Base-by-base conservation (phyloP, 2,888 invertebrate genomes). In the Dryococelus australis region DNA sequence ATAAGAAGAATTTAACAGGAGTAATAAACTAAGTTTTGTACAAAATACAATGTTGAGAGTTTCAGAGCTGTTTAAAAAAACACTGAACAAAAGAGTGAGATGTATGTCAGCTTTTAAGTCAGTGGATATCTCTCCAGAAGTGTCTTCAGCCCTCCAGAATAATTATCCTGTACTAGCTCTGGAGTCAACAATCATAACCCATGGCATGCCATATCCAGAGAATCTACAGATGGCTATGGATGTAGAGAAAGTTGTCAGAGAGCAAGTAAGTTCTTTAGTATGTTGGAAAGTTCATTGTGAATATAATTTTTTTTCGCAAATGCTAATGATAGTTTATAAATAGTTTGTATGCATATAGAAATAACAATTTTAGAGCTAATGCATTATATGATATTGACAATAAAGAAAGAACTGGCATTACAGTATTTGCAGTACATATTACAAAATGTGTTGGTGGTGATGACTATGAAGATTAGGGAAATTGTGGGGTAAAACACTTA, bases 141-240 rank as follows among this genome's bases (percentile, higher is more conserved):
- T 98, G 86, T 91, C 91, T 87, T 91, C 93, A 86, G 97, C 97
- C 12, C 92, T 97, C 89, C 92, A 93, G 86, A 92, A 93, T 85
- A 93, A 93, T 47, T 93, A 94, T 89, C 97, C 99, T 13, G 94
- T 99, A 88, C 98, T 99, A 27, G 99, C 99, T 2, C 93, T 99
- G 90, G 99, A 99, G 94, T 98, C 99, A 12, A 98, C 99, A 0
- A 98, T 99, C 89, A 97, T 99, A 88, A 99, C 99, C 0, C 99
- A 99, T 93, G 99, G 99, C 81, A 98, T 99, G 97, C 99, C 99
- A 0, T 97, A 95, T 92, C 99, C 99, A 0, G 94, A 96, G 86
- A 99, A 99, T 93, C 93, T 98, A 85, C 93, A 96, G 90, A 98
- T 98, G 53, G 99, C 99, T 8, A 88, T 95, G 80, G 94, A 95